phyloP scores from a whole-genome alignment of 2,797 vertebrate genomes.

The Cichlasoma orientale region DNA sequence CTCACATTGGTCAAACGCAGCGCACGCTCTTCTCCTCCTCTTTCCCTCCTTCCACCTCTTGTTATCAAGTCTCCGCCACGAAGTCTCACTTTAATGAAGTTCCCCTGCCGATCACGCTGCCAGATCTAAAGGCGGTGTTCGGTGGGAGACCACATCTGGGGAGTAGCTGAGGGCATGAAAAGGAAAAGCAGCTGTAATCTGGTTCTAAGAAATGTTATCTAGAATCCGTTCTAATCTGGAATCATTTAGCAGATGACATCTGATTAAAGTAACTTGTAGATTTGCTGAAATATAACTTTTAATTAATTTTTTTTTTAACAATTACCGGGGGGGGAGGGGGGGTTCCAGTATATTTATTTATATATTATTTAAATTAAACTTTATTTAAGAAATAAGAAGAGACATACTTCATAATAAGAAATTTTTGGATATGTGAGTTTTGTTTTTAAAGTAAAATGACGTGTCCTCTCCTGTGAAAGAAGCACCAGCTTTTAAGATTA shows the following conservation, averaged over 20 bases:
- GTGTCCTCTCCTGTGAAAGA: neutral
- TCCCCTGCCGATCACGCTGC: constrained; percentile 52
- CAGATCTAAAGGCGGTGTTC: constrained; percentile 40
- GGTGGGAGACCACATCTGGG: constrained; percentile 39
- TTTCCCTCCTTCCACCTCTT: constrained; percentile 34
- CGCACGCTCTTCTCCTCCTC: constrained; percentile 45
- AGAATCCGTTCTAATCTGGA: constrained; percentile 26
- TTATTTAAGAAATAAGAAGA: too few species aligned
- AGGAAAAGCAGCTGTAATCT: constrained; percentile 41
- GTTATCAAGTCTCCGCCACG: constrained; percentile 59
- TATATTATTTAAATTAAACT: too few species aligned
- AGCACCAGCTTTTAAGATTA: neutral
- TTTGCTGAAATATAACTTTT: neutral
- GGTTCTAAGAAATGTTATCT: constrained; percentile 20
- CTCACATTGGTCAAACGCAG: constrained; percentile 60
- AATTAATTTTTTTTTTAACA: too few species aligned
- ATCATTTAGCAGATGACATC: neutral
- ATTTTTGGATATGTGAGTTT: too few species aligned
- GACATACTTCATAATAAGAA: too few species aligned
- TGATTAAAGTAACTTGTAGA: neutral
- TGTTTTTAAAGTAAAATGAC: too few species aligned
- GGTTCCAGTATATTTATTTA: too few species aligned
- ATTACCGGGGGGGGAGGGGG: too few species aligned
- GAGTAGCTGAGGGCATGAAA: constrained; percentile 26
- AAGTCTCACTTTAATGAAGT: constrained; percentile 68